These are phyloP conservation scores for Benthosema pterotum DNA, from an alignment of 2,797 vertebrate species.

Conservation along the genomic window DNA sequence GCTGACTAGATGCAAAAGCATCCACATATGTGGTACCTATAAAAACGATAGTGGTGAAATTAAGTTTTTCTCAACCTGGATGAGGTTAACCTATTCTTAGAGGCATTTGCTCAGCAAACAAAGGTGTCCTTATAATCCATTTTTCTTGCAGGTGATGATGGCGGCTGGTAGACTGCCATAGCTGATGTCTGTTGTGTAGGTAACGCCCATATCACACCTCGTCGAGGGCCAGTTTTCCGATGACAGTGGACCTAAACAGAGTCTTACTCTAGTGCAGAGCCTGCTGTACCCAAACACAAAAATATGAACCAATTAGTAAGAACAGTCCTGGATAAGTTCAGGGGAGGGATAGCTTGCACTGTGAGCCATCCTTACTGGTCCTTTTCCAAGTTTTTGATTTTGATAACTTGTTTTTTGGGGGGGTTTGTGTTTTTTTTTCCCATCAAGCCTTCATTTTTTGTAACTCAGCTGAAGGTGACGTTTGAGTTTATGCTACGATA, in stretches of 20 bases:
- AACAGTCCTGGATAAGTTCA: constrained; percentile 44
- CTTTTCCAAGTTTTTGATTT: constrained; percentile 34
- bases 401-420: constrained; percentile 12
- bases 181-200: constrained; percentile 26
- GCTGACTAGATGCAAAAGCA: no score
- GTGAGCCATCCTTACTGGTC: constrained; percentile 26
- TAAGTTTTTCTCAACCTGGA: no score
- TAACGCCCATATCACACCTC: constrained; percentile 16
- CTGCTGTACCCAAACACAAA: constrained; percentile 26
- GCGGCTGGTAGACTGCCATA: constrained; percentile 31
- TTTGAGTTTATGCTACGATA: constrained; percentile 4
- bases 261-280: constrained; percentile 21
- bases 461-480: constrained; percentile 16
- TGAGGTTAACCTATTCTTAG: no score
- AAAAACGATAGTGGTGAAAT: no score
- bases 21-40: no score
- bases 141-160: constrained; percentile 30
- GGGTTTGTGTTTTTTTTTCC: constrained; percentile 9
- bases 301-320: constrained; percentile 34
- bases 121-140: constrained; percentile 1
- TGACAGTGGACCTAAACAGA: constrained; percentile 23
- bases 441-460: constrained; percentile 14
- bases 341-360: constrained; percentile 23
- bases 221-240: constrained; percentile 20
- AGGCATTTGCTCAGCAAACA: not conserved